Evolutionary conservation across 2,113 vertebrate genomes (phyloP).

Genomic region (Zosterops lateralis): DNA sequence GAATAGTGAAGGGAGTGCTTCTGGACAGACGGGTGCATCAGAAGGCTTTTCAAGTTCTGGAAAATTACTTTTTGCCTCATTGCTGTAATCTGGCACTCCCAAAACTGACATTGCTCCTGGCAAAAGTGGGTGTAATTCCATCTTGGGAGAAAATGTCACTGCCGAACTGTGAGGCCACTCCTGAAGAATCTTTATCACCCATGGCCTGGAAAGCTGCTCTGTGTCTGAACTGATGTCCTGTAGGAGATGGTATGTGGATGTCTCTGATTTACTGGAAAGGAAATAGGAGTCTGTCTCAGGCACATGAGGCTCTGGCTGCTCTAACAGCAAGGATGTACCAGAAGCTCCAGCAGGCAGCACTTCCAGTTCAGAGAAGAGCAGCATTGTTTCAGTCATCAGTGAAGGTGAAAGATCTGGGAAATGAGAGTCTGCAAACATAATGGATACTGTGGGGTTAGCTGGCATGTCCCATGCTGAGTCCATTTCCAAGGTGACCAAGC

Average conservation of each 20-base stretch:
- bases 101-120: neutral
- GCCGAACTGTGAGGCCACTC: neutral
- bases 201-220: neutral
- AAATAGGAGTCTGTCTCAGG: neutral
- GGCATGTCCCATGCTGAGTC: neutral
- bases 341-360: neutral
- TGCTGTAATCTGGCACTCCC: neutral
- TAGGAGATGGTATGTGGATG: neutral
- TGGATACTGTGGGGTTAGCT: neutral
- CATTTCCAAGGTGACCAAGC: neutral
- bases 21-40: neutral
- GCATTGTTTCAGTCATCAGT: neutral
- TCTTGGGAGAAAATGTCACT: neutral
- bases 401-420: slow-evolving; percentile 36
- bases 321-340: neutral
- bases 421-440: neutral
- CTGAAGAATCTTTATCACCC: neutral
- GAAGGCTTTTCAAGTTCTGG: neutral
- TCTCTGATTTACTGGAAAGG: neutral
- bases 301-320: neutral
- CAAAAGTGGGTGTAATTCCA: neutral
- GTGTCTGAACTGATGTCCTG: neutral
- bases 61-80: neutral
- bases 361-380: neutral
- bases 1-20: neutral